A percentile compares a stretch with the other conserved stretches of the same genome.
These are phyloP conservation scores for Ornithorhynchus anatinus DNA, from an alignment of 2,113 vertebrate species.

Conservation along the genomic window DNA sequence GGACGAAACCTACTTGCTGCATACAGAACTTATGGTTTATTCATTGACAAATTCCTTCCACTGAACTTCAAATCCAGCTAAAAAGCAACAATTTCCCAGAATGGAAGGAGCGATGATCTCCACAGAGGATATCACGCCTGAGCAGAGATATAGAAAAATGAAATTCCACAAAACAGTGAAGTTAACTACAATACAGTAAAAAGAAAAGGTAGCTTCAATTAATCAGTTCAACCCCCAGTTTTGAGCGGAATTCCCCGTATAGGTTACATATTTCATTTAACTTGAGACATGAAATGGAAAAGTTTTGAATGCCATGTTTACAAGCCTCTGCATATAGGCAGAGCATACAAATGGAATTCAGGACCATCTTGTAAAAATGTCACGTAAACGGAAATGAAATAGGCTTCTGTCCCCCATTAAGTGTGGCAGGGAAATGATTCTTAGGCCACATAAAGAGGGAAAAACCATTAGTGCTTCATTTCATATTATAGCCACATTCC, in stretches of 20 bases:
- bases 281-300: background rate
- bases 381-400: background rate
- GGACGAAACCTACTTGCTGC: too few relatives aligned
- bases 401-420: background rate
- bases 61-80: too few relatives aligned
- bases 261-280: background rate
- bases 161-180: too few relatives aligned
- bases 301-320: background rate
- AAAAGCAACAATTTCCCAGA: too few relatives aligned
- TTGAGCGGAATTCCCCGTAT: background rate
- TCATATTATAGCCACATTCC: too few relatives aligned
- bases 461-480: background rate
- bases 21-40: too few relatives aligned
- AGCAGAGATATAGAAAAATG: too few relatives aligned
- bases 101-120: too few relatives aligned
- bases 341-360: background rate
- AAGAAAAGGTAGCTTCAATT: background rate
- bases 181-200: too few relatives aligned
- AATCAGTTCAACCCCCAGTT: background rate
- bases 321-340: background rate
- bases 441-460: background rate
- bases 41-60: too few relatives aligned
- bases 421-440: background rate
- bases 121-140: too few relatives aligned
- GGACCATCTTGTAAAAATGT: background rate